Evolutionary conservation across 2,113 vertebrate genomes (phyloP).

Genomic region (Fregetta grallaria): DNA sequence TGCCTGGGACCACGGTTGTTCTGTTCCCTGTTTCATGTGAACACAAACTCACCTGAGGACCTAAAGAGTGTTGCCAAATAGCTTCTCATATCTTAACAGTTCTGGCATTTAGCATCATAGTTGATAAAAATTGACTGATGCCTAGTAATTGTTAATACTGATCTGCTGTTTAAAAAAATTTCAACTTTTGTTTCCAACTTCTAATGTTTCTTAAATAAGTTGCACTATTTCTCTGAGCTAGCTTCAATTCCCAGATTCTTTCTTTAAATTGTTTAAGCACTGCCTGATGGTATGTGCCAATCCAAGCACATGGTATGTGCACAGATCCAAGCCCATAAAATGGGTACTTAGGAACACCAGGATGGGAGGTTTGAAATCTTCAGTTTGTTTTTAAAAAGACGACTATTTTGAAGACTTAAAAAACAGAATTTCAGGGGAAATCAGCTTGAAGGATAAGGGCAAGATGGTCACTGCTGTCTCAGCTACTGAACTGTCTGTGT

Average conservation of each 20-base stretch:
- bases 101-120: neutral
- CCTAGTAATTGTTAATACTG: neutral
- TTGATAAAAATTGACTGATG: neutral
- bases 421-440: neutral
- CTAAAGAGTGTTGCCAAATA: neutral
- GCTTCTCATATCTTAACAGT: neutral
- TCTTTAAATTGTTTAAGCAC: neutral
- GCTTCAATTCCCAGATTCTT: neutral
- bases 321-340: neutral
- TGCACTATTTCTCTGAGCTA: neutral
- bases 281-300: neutral
- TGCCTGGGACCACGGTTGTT: neutral
- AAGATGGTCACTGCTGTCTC: neutral
- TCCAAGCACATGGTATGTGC: neutral
- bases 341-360: neutral
- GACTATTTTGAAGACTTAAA: neutral
- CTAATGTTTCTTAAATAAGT: neutral
- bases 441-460: neutral
- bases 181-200: neutral
- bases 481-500: neutral
- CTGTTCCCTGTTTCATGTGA: neutral
- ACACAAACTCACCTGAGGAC: neutral
- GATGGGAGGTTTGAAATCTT: neutral
- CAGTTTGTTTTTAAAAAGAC: neutral
- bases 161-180: neutral